Evolutionary conservation across 2,113 vertebrate species (phyloP).

Genomic region (Bucco capensis): DNA sequence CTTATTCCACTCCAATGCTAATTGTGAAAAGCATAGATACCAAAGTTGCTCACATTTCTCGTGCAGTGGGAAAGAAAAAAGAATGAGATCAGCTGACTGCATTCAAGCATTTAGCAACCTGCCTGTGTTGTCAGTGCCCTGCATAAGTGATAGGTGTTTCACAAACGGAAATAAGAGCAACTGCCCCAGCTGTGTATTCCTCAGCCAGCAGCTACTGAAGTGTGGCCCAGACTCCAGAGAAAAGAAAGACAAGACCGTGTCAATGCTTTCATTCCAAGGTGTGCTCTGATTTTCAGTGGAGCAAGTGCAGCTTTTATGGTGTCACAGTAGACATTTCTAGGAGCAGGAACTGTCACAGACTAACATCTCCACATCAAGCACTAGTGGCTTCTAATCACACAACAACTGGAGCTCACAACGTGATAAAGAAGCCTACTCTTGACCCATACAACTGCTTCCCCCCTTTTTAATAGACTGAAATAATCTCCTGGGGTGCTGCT

Average conservation of each 20-base stretch:
- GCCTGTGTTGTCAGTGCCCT: conserved; percentile 40
- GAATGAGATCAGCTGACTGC: background rate
- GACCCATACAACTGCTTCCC: background rate
- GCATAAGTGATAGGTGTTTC: conserved; percentile 43
- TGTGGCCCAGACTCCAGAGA: background rate
- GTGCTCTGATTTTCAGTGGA: background rate
- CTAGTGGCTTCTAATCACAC: background rate
- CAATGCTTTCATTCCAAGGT: background rate
- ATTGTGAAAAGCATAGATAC: conserved; percentile 17
- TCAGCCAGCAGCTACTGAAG: background rate
- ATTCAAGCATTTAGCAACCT: conserved; percentile 47
- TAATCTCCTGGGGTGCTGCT: background rate
- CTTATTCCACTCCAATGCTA: conserved; percentile 53
- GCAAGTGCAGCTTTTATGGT: background rate
- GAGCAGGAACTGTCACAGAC: background rate
- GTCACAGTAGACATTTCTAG: background rate
- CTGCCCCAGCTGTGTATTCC: background rate
- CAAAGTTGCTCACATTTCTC: conserved; percentile 51
- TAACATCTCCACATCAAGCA: background rate
- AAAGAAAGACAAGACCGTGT: background rate
- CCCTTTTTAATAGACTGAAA: background rate
- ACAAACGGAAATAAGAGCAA: conserved; percentile 43
- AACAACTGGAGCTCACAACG: background rate
- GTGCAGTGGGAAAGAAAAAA: background rate
- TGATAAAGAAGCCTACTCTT: background rate